phyloP scores from a whole-genome alignment of 2,797 vertebrate genomes.

The Sebastes vulpes region DNA sequence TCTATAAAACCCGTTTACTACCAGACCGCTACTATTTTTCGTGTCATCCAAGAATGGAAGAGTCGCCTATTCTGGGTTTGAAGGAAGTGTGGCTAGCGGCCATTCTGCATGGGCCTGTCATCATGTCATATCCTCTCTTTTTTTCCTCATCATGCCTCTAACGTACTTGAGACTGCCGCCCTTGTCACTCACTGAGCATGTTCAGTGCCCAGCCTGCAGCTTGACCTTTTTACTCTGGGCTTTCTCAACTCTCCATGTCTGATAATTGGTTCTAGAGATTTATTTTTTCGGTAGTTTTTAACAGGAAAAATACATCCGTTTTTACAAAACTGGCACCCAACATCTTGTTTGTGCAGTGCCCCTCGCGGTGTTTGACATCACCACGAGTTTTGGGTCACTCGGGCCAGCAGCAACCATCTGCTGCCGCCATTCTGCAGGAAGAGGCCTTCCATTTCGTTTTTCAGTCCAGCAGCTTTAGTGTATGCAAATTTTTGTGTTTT shows the following conservation, averaged over 20 bases:
- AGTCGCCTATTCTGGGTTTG: conserved; percentile 79
- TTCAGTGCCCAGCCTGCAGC: conserved; percentile 32
- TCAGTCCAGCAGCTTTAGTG: conserved; percentile 17
- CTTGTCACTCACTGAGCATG: conserved; percentile 85
- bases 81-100: conserved; percentile 66
- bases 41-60: conserved; percentile 58
- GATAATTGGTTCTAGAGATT: conserved; percentile 17
- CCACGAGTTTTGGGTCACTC: conserved; percentile 14
- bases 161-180: conserved; percentile 27
- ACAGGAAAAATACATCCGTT: conserved; percentile 7
- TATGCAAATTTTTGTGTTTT: conserved; percentile 7
- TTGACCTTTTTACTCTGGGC: conserved; percentile 23
- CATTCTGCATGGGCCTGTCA: conserved; percentile 86
- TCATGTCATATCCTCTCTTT: conserved; percentile 60
- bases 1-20: conserved; percentile 67
- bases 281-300: conserved; percentile 12
- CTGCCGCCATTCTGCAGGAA: conserved; percentile 25
- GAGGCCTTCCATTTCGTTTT: conserved; percentile 30
- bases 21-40: conserved; percentile 63
- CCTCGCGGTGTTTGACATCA: conserved; percentile 9
- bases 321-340: conserved; percentile 12
- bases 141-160: conserved; percentile 61
- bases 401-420: conserved; percentile 39
- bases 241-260: conserved; percentile 10
- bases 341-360: conserved; percentile 19